Percentiles rank a stretch among this genome's conserved stretches.
Evolutionary conservation across 2,797 vertebrate species (phyloP).

Genomic region (Thalassophryne amazonica): DNA sequence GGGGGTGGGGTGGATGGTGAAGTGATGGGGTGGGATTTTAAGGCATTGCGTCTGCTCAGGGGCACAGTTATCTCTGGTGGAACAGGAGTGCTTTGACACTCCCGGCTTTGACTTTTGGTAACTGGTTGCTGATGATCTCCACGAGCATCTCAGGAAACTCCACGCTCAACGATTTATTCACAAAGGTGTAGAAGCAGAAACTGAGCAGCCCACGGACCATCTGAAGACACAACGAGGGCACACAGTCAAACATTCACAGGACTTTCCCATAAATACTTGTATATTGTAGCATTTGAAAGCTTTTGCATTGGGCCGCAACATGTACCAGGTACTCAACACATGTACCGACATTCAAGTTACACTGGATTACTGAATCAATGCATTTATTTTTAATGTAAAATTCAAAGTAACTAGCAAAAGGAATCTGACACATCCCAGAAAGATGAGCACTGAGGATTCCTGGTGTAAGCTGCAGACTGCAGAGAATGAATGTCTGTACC

Average conservation of each 20-base stretch:
- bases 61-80: conserved; percentile 96
- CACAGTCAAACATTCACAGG: neutral
- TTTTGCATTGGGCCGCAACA: too few species aligned
- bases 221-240: conserved; percentile 63
- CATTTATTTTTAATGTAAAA: neutral
- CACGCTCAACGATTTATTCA: conserved; percentile 95
- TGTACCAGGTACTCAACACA: too few species aligned
- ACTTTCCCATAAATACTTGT: too few species aligned
- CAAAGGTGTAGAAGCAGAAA: conserved; percentile 98
- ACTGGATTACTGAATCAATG: neutral
- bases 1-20: conserved; percentile 12
- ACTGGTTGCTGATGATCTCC: conserved; percentile 99
- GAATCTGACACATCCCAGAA: neutral
- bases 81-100: conserved; percentile 97
- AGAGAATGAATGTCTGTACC: conserved; percentile 69
- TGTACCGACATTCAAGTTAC: too few species aligned
- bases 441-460: neutral
- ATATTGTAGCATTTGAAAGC: too few species aligned
- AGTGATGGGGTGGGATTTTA: conserved; percentile 76
- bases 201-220: conserved; percentile 92
- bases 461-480: neutral
- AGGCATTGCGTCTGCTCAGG: conserved; percentile 86
- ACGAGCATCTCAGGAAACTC: conserved; percentile 99
- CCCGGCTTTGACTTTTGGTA: conserved; percentile 98
- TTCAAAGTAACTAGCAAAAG: neutral